A percentile compares a stretch with the other conserved stretches of the same genome.
These are phyloP conservation scores for Clarias magur DNA, from an alignment of 2,113 vertebrate species.

Conservation along the genomic window DNA sequence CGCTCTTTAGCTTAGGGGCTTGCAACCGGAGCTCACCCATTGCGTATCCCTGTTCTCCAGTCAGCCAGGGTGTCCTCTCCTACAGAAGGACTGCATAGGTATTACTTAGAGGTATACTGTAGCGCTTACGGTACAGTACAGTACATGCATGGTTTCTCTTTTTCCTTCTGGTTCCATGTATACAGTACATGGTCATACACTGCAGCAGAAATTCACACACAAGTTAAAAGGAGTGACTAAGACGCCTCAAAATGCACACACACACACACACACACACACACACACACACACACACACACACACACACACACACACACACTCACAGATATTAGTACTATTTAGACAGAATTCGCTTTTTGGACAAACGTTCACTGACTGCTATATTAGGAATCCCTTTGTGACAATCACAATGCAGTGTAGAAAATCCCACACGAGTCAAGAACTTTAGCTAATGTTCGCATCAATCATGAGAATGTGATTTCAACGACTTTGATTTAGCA, in stretches of 20 bases:
- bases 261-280: background rate
- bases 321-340: background rate
- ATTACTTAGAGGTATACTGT: too few species aligned
- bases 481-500: background rate
- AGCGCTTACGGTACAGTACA: background rate
- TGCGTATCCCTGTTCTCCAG: background rate
- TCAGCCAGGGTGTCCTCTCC: background rate
- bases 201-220: background rate
- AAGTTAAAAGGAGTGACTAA: background rate
- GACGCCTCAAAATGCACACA: background rate
- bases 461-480: background rate
- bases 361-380: background rate
- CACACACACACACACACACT: background rate
- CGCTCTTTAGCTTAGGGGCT: background rate
- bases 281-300: background rate
- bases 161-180: background rate
- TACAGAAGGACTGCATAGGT: background rate
- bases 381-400: background rate
- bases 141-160: background rate
- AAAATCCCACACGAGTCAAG: background rate
- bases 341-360: background rate
- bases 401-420: background rate
- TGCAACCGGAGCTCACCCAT: background rate
- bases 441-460: background rate
- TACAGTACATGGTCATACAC: background rate